Evolutionary conservation across 2,888 invertebrate species (phyloP).

Genomic region (Colletes collaris): DNA sequence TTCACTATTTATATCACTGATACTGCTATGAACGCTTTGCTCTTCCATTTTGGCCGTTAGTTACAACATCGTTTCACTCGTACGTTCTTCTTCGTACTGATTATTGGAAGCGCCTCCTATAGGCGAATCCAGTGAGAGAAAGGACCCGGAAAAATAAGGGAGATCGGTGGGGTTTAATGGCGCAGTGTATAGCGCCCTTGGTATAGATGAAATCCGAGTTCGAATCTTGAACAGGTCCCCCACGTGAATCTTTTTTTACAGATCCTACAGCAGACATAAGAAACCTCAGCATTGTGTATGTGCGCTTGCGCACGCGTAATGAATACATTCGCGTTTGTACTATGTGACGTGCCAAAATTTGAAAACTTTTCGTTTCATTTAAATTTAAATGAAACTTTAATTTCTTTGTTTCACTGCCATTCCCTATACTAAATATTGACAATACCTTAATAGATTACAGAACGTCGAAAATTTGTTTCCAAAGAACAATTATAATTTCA

Average conservation of each 20-base stretch:
- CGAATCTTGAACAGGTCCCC: slow-evolving; percentile 31
- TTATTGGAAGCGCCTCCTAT: slow-evolving; percentile 52
- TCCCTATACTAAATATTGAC: no score
- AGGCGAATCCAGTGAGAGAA: slow-evolving; percentile 42
- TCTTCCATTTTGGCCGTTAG: slow-evolving; percentile 82
- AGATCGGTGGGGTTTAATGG: slow-evolving; percentile 31
- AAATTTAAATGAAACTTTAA: background rate
- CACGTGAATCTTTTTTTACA: slow-evolving; percentile 29
- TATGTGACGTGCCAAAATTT: slow-evolving; percentile 2
- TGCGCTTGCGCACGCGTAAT: background rate
- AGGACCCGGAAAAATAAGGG: slow-evolving; percentile 44
- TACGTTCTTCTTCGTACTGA: slow-evolving; percentile 56
- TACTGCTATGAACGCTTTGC: slow-evolving; percentile 82
- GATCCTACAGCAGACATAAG: slow-evolving; percentile 13
- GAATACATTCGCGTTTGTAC: slow-evolving; percentile 8
- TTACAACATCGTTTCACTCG: slow-evolving; percentile 76
- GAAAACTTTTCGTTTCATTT: background rate
- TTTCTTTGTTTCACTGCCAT: background rate
- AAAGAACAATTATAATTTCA: no score
- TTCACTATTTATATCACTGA: slow-evolving; percentile 83
- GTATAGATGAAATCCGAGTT: slow-evolving; percentile 19
- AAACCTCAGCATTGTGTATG: slow-evolving; percentile 25
- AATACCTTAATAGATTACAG: no score
- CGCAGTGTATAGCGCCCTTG: slow-evolving; percentile 18
- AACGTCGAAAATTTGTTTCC: no score